Base-by-base conservation (phyloP, 2,113 vertebrate genomes). In the Otus sunia region DNA sequence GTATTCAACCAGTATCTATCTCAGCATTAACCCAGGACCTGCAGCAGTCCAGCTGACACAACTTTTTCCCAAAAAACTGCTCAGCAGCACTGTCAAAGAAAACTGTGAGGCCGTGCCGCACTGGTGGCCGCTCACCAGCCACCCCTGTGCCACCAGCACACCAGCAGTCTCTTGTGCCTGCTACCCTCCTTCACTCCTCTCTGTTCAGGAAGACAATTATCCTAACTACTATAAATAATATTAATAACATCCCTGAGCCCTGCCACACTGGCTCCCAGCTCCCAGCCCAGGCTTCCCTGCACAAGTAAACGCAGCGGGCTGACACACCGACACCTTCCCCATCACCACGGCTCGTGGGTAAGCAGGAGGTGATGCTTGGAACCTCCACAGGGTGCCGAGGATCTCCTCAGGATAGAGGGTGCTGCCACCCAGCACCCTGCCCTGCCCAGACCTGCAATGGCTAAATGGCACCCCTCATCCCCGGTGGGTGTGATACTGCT, bases 401-500 rank as follows among this genome's bases (percentile, higher is more conserved):
- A 86, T 36, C 53, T 15, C 19, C 71, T 11, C 52, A 2, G 60
- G 43, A 34, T 34, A 34, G 49, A 11, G 10, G 37, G 53, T 25
- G 63, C 63, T 53, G 73, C 45, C 63, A 22, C 47, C 26, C 50
- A 39, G 64, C 74, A 43, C 56, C 36, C 30, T n/a, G 50, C 58
- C 15, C 1, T 79, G 41, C 66, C 58, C 56, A 10, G 67, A 39
- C 30, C 67, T 5, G 49, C 66, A 10, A 29, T 2, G 36, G 30
- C 60, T 25, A 11, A 43, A 37, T 7, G 39, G 20, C 39, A 22
- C 49, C 27, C 1, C n/a, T 32, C 32, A 5, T 6, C 32, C 80
- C 50, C 12, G 1, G 30, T 2, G 25, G 29, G 37, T 8, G 43
- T 2, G 12, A 30, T 8, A 4, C 13, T 6, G 16, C 53, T 3